Conservation (phyloP, 2,797 vertebrate genomes). For the Lithobates sylvaticus region DNA sequence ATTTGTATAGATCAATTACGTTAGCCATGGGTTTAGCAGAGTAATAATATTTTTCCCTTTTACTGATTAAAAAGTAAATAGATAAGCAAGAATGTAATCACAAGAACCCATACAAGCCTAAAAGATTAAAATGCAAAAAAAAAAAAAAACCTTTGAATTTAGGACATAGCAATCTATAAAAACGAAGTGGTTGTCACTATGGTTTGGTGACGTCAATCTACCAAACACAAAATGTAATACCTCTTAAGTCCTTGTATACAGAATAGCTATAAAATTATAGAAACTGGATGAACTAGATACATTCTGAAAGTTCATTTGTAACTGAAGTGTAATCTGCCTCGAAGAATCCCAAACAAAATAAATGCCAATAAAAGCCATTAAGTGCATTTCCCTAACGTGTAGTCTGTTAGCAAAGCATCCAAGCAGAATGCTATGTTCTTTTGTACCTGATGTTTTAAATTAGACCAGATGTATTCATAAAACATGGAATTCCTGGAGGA, state of each 20-base stretch:
- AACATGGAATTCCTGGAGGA: conserved; percentile 18
- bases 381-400: not conserved
- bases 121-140: conserved; percentile 46
- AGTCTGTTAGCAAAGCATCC: not conserved
- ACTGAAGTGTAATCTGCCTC: not conserved
- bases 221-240: conserved; percentile 23
- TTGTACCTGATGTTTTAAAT: conserved; percentile 8
- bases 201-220: conserved; percentile 25
- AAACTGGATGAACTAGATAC: conserved; percentile 22
- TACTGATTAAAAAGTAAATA: conserved; percentile 14
- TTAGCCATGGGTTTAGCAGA: conserved; percentile 31
- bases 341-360: not conserved
- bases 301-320: not conserved
- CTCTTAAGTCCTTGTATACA: conserved; percentile 20
- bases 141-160: conserved; percentile 7
- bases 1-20: conserved; percentile 41
- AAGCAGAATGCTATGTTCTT: not conserved
- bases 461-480: conserved; percentile 23
- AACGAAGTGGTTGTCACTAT: conserved; percentile 4
- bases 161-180: conserved; percentile 3
- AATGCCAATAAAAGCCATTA: not conserved
- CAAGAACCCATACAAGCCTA: conserved; percentile 12
- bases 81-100: conserved; percentile 32
- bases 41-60: conserved; percentile 23
- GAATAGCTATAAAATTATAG: conserved; percentile 1